Evolutionary conservation across 1,140 invertebrate genomes (phyloP).

Genomic region (Aphelenchoides avenae): DNA sequence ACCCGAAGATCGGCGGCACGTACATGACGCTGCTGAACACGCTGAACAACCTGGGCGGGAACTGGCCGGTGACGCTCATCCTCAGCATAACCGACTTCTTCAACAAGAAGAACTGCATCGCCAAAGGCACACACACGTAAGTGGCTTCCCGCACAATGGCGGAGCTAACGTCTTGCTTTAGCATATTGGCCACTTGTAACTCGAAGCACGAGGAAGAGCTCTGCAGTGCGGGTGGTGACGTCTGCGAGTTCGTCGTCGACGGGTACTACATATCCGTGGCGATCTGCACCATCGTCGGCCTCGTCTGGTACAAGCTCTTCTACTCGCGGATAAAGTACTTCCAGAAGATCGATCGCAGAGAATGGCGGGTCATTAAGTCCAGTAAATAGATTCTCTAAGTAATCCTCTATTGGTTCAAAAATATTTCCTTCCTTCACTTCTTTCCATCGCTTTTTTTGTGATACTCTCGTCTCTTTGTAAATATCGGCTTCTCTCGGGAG

Average conservation of each 20-base stretch:
- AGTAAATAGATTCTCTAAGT: no score
- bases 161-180: conserved; percentile 29
- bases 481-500: no score
- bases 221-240: conserved; percentile 40
- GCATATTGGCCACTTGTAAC: conserved; percentile 47
- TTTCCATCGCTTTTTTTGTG: no score
- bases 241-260: conserved; percentile 43
- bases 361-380: conserved; percentile 46
- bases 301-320: conserved; percentile 41
- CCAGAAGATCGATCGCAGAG: conserved; percentile 44
- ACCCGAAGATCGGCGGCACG: conserved; percentile 88
- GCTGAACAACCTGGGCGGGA: conserved; percentile 87
- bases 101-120: conserved; percentile 56
- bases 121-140: conserved; percentile 39
- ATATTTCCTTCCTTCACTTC: no score
- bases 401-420: no score
- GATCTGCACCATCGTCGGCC: conserved; percentile 43
- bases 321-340: conserved; percentile 45
- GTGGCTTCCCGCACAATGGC: background rate
- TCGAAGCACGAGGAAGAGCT: conserved; percentile 48
- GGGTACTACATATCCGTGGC: conserved; percentile 47
- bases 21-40: conserved; percentile 99
- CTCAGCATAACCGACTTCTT: conserved; percentile 79
- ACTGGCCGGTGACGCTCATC: conserved; percentile 88
- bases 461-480: no score